Conservation (phyloP, 2,888 invertebrate species). For the Dolichopus griseipennis region DNA sequence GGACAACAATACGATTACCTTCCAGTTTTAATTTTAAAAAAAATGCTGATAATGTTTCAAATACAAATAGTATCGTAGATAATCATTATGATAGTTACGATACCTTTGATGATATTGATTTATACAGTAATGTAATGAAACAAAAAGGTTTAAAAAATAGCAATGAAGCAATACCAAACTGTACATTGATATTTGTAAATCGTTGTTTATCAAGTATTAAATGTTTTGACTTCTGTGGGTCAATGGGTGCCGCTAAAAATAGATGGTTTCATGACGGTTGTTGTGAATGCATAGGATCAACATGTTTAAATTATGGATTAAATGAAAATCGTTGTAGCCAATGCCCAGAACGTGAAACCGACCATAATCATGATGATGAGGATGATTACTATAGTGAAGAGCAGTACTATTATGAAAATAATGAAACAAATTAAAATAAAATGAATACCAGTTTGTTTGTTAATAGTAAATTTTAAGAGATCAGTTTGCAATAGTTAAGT, state of each 20-base stretch:
- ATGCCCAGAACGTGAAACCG: conserved; percentile 47
- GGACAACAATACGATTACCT: conserved; percentile 34
- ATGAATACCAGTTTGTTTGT: no score
- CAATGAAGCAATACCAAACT: conserved; percentile 26
- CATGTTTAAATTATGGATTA: conserved; percentile 80
- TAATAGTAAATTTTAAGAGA: no score
- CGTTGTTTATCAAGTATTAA: conserved; percentile 33
- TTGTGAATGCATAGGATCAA: conserved; percentile 82
- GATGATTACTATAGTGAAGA: conserved; percentile 39
- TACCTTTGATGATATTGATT: conserved; percentile 6
- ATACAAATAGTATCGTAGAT: conserved; percentile 14
- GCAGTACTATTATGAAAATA: conserved; percentile 54
- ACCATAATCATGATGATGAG: conserved; percentile 42
- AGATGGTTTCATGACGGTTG: conserved; percentile 93
- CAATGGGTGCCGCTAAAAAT: conserved; percentile 46
- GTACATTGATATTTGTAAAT: conserved; percentile 38
- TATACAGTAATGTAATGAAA: conserved; percentile 21
- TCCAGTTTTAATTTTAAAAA: conserved; percentile 19
- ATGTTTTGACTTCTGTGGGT: conserved; percentile 36
- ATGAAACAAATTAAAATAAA: neutral
- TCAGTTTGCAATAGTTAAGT: no score
- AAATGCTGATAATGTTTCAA: conserved; percentile 23
- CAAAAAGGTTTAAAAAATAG: conserved; percentile 22
- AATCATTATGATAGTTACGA: neutral
- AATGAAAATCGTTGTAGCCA: conserved; percentile 67